Percentiles rank a stretch among this genome's conserved stretches.
phyloP scores from a whole-genome alignment of 2,113 vertebrate species.

The Scopus umbretta region DNA sequence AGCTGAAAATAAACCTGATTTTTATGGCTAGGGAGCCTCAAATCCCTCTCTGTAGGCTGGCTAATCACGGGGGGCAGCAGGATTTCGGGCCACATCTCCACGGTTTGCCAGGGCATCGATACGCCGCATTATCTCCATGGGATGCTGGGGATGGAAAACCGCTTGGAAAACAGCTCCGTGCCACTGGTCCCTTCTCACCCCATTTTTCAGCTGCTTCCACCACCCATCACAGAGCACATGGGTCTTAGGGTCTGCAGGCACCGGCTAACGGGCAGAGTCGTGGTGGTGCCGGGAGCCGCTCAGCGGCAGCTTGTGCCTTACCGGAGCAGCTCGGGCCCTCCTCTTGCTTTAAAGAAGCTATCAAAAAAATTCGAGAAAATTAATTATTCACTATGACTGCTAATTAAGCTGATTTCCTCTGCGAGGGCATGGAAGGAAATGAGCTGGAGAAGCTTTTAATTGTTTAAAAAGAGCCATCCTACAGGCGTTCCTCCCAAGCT shows the following conservation, averaged over 20 bases:
- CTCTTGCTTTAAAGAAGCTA: background rate
- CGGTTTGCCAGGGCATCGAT: background rate
- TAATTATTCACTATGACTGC: constrained; percentile 37
- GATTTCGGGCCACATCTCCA: background rate
- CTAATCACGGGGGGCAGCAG: background rate
- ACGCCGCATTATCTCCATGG: background rate
- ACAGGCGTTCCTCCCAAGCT: background rate
- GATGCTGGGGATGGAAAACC: background rate
- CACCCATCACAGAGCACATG: background rate
- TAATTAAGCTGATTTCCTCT: constrained; percentile 46
- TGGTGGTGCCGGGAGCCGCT: rapidly evolving
- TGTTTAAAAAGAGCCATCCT: background rate
- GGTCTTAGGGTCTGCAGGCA: background rate
- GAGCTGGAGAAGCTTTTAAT: constrained; percentile 28
- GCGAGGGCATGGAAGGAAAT: constrained; percentile 18
- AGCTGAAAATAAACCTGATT: background rate
- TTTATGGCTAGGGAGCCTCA: background rate
- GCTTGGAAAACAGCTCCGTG: background rate
- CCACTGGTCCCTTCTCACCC: background rate
- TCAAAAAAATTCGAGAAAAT: background rate
- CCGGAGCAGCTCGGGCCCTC: background rate
- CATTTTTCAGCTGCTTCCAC: background rate
- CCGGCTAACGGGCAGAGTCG: rapidly evolving
- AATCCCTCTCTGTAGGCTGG: background rate
- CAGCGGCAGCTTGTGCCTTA: background rate